These are phyloP conservation scores for Chymomyza amoena DNA, from an alignment of 2,888 invertebrate species.

Conservation along the genomic window DNA sequence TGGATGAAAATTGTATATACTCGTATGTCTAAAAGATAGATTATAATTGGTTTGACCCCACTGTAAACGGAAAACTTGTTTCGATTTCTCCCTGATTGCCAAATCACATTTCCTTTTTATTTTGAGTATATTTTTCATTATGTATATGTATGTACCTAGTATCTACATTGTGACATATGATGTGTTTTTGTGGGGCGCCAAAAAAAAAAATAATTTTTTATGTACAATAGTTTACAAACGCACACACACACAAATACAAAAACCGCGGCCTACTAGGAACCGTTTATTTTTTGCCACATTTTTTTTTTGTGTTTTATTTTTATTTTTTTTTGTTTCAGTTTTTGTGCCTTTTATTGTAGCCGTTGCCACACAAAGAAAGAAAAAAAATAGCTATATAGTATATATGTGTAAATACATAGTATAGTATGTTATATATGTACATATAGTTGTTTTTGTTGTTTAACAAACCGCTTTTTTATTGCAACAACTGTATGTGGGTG, in stretches of 20 bases:
- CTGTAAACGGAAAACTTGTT: too few relatives aligned
- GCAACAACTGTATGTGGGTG: conserved; percentile 29
- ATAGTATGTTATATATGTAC: neutral
- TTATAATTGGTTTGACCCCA: too few relatives aligned
- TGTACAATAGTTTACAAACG: conserved; percentile 11
- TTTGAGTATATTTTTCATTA: neutral
- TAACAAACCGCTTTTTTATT: conserved; percentile 2
- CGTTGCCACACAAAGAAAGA: conserved; percentile 38
- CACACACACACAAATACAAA: conserved; percentile 14
- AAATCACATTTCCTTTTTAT: neutral
- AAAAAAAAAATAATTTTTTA: conserved; percentile 31
- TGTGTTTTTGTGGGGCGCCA: neutral
- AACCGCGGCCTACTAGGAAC: conserved; percentile 38
- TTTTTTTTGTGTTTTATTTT: conserved; percentile 42
- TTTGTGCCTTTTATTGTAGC: conserved; percentile 68
- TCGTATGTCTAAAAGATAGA: too few relatives aligned
- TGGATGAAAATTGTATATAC: too few relatives aligned
- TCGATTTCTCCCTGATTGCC: too few relatives aligned
- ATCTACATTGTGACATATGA: neutral
- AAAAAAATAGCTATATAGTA: conserved; percentile 57
- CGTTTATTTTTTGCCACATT: conserved; percentile 58
- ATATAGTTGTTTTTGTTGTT: conserved; percentile 25
- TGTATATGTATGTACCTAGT: too few relatives aligned
- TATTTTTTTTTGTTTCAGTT: conserved; percentile 56
- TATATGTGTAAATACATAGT: conserved; percentile 33